Evolutionary conservation across 2,797 vertebrate genomes (phyloP).

Genomic region (Gymnoscopelus microlampas): DNA sequence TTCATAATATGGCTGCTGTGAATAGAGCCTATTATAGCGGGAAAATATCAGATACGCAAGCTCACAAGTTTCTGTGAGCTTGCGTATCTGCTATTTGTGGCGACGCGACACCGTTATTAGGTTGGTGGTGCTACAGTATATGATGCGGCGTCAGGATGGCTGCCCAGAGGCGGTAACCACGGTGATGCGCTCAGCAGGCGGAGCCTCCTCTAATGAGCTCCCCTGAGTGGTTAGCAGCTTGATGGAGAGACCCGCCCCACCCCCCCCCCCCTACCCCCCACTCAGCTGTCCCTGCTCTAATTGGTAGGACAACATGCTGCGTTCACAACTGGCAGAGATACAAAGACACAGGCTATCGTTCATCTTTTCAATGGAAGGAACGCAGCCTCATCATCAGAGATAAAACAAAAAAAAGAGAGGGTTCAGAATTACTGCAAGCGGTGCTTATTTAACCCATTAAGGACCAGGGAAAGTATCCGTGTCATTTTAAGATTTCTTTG

Average conservation of each 20-base stretch:
- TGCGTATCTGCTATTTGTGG: no score
- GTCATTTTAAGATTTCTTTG: no score
- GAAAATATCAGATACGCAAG: no score
- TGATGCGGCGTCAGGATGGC: conserved; percentile 66
- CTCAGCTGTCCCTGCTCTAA: conserved; percentile 59
- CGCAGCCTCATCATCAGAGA: no score
- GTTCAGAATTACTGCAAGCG: conserved; percentile 54
- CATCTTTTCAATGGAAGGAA: no score
- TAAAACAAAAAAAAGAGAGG: conserved; percentile 46
- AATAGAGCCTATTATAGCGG: no score
- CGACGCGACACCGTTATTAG: no score
- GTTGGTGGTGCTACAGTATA: conserved; percentile 35
- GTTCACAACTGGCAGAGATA: no score
- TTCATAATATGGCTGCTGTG: no score
- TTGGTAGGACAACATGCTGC: conserved; percentile 47
- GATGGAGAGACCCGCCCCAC: conserved; percentile 48
- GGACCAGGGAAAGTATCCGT: no score
- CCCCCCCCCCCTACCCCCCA: conserved; percentile 36
- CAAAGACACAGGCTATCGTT: no score
- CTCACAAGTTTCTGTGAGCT: no score
- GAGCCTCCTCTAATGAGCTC: conserved; percentile 74
- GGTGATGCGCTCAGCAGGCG: neutral
- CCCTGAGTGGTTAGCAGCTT: conserved; percentile 62
- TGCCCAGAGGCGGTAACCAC: conserved; percentile 50
- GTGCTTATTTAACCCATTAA: conserved; percentile 53